phyloP scores from a whole-genome alignment of 37 sponge, comb jelly and placozoan genomes.

The Chondrilla cf. caribensis region DNA sequence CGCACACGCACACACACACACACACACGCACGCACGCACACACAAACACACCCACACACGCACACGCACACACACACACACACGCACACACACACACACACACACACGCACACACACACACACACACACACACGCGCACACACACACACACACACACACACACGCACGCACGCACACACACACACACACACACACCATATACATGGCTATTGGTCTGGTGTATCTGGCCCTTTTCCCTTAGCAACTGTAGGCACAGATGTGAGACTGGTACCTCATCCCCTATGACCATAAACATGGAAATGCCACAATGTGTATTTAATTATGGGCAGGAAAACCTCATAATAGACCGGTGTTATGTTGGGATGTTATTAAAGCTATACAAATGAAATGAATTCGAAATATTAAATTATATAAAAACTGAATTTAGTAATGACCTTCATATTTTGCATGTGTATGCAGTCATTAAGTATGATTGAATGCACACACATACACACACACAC shows the following conservation, averaged over 20 bases:
- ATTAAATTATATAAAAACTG: too few species aligned
- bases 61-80: neutral
- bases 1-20: constrained; percentile 12
- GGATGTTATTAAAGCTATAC: too few species aligned
- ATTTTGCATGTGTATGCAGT: neutral
- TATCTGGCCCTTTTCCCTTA: neutral
- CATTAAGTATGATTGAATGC: neutral
- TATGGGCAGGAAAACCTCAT: too few species aligned
- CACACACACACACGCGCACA: neutral
- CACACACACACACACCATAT: constrained; percentile 13
- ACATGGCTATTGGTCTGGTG: neutral
- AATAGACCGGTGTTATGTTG: too few species aligned
- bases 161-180: neutral
- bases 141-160: constrained; percentile 5
- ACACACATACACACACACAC: constrained; percentile 8
- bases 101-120: constrained; percentile 16
- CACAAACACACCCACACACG: constrained; percentile 13
- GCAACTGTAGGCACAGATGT: too few species aligned
- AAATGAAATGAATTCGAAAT: too few species aligned
- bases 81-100: constrained; percentile 9
- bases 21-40: constrained; percentile 23
- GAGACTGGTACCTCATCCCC: too few species aligned
- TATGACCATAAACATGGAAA: too few species aligned
- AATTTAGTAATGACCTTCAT: too few species aligned
- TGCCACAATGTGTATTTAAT: too few species aligned